Conservation (phyloP, 2,113 vertebrate species). For the Vidua macroura region DNA sequence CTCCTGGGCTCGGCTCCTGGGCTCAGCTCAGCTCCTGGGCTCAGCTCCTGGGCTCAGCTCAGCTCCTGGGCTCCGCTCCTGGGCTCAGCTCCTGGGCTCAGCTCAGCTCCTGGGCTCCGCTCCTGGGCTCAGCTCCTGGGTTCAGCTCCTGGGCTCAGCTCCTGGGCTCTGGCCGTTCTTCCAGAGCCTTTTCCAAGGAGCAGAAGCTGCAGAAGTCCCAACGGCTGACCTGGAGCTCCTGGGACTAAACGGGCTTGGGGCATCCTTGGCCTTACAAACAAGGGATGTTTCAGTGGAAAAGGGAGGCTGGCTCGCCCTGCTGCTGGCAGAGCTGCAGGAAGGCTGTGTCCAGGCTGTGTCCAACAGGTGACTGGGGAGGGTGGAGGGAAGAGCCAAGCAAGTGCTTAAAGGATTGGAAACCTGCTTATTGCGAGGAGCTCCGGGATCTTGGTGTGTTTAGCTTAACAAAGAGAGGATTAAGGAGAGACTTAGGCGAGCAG, state of each 20-base stretch:
- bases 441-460: background rate
- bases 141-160: background rate
- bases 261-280: background rate
- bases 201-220: background rate
- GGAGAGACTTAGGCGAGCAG: background rate
- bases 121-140: background rate
- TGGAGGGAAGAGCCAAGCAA: background rate
- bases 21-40: too few species aligned
- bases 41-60: too few species aligned
- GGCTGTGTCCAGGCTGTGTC: background rate
- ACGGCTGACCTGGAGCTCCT: rapidly evolving
- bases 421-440: background rate
- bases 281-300: rapidly evolving
- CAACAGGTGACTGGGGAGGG: background rate
- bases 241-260: background rate
- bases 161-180: background rate
- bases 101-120: background rate
- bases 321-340: background rate
- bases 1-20: background rate
- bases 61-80: too few species aligned
- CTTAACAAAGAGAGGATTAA: conserved; percentile 8
- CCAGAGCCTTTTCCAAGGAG: background rate
- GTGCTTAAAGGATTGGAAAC: background rate
- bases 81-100: too few species aligned
- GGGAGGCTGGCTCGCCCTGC: background rate